Conservation (phyloP, 2,797 vertebrate species). For the Cyprinodon diabolis region DNA sequence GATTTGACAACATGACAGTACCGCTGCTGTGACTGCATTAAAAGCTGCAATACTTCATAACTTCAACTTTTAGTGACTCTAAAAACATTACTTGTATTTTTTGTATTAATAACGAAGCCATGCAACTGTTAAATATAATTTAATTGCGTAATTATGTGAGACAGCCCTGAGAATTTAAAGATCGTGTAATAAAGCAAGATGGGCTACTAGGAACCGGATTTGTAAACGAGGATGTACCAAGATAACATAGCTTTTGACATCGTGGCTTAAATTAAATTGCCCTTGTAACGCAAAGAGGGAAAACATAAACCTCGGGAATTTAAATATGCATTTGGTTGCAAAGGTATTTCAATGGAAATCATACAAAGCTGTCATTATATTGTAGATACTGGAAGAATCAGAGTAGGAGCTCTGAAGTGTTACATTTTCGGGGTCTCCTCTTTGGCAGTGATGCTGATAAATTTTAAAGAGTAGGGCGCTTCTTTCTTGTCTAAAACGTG, state of each 20-base stretch:
- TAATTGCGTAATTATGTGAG: neutral
- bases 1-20: neutral
- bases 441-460: constrained; percentile 44
- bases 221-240: no score
- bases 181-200: constrained; percentile 20
- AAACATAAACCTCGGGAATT: neutral
- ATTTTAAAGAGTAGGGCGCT: neutral
- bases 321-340: accelerated
- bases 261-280: neutral
- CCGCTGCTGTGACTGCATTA: neutral
- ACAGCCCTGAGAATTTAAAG: constrained; percentile 2
- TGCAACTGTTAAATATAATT: accelerated
- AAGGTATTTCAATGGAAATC: neutral
- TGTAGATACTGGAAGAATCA: constrained; percentile 1
- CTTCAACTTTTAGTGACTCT: accelerated
- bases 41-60: no score
- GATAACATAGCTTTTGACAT: neutral
- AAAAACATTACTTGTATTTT: accelerated
- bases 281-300: accelerated
- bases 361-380: neutral
- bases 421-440: neutral
- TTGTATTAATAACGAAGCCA: accelerated
- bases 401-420: constrained; percentile 45
- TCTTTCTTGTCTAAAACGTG: no score
- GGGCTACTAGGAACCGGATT: neutral